Conservation (phyloP, 2,797 vertebrate species). For the Synaphobranchus kaupii region DNA sequence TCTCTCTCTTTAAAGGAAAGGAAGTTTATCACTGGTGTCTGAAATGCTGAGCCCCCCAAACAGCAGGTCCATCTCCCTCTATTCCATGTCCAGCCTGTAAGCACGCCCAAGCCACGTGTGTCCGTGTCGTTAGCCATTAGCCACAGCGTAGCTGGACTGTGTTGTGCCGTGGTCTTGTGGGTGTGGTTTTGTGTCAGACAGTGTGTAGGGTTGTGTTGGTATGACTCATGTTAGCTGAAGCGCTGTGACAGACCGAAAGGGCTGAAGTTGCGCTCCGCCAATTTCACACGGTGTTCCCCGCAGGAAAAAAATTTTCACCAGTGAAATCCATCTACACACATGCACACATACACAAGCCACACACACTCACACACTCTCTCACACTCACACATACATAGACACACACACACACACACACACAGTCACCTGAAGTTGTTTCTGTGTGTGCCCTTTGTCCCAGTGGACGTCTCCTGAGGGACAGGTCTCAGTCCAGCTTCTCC, state of each 20-base stretch:
- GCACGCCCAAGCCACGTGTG: slow-evolving; percentile 48
- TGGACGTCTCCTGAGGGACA: slow-evolving; percentile 86
- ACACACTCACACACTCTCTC: neutral
- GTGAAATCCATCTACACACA: neutral
- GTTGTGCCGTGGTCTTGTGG: slow-evolving; percentile 48
- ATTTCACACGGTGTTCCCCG: neutral
- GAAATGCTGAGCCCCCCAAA: slow-evolving; percentile 77
- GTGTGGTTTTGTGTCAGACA: slow-evolving; percentile 15
- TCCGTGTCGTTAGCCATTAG: slow-evolving; percentile 43
- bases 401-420: neutral
- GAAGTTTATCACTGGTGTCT: slow-evolving; percentile 81
- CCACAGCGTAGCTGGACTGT: slow-evolving; percentile 29
- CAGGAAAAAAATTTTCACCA: too few species aligned
- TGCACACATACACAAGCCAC: neutral
- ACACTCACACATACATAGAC: slow-evolving; percentile 1
- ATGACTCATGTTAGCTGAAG: neutral
- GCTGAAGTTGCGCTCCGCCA: neutral
- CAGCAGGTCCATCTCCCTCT: slow-evolving; percentile 80
- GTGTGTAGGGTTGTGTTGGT: neutral
- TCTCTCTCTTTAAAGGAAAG: slow-evolving; percentile 76
- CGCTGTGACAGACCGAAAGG: neutral
- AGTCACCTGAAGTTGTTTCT: neutral
- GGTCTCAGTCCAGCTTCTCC: slow-evolving; percentile 81
- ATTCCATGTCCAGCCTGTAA: slow-evolving; percentile 84
- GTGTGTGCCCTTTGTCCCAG: slow-evolving; percentile 62